A percentile compares a stretch with the other conserved stretches of the same genome.
Evolutionary conservation across 2,113 vertebrate species (phyloP).

Genomic region (Platysteira castanea): DNA sequence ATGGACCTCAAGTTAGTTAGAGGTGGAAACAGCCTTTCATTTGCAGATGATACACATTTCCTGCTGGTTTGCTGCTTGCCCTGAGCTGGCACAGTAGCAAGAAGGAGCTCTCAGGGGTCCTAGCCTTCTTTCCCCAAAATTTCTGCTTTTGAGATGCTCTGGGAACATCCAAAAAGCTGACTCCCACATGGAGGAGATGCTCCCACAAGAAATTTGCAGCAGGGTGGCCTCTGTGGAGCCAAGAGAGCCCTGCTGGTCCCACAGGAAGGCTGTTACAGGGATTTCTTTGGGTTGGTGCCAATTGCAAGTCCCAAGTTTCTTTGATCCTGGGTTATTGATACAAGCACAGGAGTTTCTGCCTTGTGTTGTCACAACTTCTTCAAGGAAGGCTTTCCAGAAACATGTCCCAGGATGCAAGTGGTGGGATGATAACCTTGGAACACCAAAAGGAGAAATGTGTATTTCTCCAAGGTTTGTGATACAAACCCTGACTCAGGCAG

Average conservation of each 20-base stretch:
- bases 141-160: neutral
- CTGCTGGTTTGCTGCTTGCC: neutral
- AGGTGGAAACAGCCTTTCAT: neutral
- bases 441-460: rapidly evolving
- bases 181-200: neutral
- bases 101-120: neutral
- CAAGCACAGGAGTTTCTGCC: neutral
- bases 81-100: neutral
- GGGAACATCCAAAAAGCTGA: neutral
- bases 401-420: rapidly evolving
- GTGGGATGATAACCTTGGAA: neutral
- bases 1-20: neutral
- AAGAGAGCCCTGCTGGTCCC: neutral
- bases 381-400: neutral
- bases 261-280: neutral
- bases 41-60: rapidly evolving
- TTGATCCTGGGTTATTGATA: neutral
- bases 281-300: neutral
- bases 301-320: neutral
- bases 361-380: neutral
- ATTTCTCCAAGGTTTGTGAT: neutral
- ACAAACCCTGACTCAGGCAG: rapidly evolving
- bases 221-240: neutral
- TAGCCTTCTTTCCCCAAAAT: neutral
- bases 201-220: neutral